phyloP scores from a whole-genome alignment of 2,797 vertebrate species.

The Gastrophryne carolinensis region DNA sequence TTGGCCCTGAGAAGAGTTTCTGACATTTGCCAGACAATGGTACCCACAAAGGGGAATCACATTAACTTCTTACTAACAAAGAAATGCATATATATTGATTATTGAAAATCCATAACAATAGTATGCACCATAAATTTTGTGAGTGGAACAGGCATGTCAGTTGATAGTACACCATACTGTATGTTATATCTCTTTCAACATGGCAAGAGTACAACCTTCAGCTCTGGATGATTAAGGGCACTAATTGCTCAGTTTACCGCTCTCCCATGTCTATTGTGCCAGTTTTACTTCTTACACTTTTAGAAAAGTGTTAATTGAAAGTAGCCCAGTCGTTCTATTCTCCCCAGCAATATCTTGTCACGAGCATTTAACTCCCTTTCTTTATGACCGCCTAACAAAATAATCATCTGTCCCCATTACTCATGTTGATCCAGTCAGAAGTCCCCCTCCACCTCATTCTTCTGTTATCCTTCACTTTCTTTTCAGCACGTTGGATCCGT shows the following conservation, averaged over 20 bases:
- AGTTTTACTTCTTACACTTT: constrained; percentile 38
- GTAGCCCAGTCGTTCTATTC: constrained; percentile 14
- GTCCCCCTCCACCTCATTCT: constrained; percentile 49
- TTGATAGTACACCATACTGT: too few species aligned
- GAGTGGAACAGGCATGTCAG: too few species aligned
- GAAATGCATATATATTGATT: too few species aligned
- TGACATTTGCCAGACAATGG: too few species aligned
- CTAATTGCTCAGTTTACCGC: not conserved
- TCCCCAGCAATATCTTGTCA: constrained; percentile 39
- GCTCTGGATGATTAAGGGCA: not conserved
- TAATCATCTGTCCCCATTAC: constrained; percentile 57
- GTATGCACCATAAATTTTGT: too few species aligned
- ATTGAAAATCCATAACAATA: too few species aligned
- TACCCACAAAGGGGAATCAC: too few species aligned
- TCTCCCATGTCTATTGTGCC: not conserved
- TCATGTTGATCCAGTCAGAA: constrained; percentile 53
- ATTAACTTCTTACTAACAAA: too few species aligned
- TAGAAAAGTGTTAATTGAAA: constrained; percentile 39
- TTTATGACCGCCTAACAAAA: constrained; percentile 55
- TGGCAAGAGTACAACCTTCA: not conserved
- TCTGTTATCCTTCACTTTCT: constrained; percentile 54
- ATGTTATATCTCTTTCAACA: not conserved
- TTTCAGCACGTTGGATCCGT: constrained; percentile 49
- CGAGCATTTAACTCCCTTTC: constrained; percentile 22
- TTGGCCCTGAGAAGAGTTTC: too few species aligned